phyloP scores from a whole-genome alignment of 1,140 invertebrate genomes.

The Leptopilina clavipes region DNA sequence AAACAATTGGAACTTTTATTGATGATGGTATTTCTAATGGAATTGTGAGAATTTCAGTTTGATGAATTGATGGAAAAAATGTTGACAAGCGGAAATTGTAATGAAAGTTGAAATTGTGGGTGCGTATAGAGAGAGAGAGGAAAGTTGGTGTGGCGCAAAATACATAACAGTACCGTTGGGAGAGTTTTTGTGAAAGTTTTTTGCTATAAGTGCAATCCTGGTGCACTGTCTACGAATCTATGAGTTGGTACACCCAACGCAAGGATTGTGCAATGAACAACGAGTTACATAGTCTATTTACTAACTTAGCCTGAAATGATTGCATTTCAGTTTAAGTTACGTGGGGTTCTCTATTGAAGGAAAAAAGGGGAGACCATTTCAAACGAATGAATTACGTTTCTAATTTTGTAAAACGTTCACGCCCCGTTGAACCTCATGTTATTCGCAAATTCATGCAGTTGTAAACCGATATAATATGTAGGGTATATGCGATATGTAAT shows the following conservation, averaged over 20 bases:
- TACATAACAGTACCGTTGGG: slow-evolving; percentile 2
- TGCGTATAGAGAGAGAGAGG: too few relatives aligned
- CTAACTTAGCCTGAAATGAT: slow-evolving; percentile 28
- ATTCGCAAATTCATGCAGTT: slow-evolving; percentile 16
- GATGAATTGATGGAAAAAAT: too few relatives aligned
- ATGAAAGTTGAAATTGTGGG: too few relatives aligned
- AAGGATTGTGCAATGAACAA: slow-evolving; percentile 8
- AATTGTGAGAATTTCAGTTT: too few relatives aligned
- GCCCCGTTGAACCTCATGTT: slow-evolving; percentile 40
- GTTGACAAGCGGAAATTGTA: too few relatives aligned
- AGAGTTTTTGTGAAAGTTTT: slow-evolving; percentile 49
- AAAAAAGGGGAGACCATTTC: slow-evolving; percentile 43
- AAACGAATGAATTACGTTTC: slow-evolving; percentile 50
- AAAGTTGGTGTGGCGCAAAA: neutral
- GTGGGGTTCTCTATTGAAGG: slow-evolving; percentile 33
- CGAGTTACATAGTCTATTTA: slow-evolving; percentile 29
- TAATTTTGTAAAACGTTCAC: slow-evolving; percentile 48
- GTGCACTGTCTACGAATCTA: slow-evolving; percentile 33
- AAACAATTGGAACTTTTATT: too few relatives aligned
- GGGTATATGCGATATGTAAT: slow-evolving; percentile 35
- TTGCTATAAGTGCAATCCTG: slow-evolving; percentile 31
- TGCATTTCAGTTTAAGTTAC: slow-evolving; percentile 37
- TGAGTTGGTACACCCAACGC: slow-evolving; percentile 40
- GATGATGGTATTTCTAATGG: too few relatives aligned
- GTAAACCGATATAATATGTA: slow-evolving; percentile 33